Evolutionary conservation across 92 coral and sea anemone species (phyloP).

Genomic region (Paramuricea clavata): DNA sequence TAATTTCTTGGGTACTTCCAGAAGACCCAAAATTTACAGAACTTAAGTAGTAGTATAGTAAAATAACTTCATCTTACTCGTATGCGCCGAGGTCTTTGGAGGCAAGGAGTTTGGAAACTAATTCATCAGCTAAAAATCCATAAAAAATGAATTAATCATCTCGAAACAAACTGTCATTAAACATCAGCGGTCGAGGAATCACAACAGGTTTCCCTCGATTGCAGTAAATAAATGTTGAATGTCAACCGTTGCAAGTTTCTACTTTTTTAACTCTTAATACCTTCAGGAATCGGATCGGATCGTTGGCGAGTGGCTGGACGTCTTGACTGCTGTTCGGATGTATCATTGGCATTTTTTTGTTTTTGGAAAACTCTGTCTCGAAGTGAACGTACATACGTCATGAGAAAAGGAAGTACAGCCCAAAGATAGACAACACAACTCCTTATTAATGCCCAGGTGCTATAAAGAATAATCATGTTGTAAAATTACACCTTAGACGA

Average conservation of each 20-base stretch:
- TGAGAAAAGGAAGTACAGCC: neutral
- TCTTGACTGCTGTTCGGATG: neutral
- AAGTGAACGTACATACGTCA: neutral
- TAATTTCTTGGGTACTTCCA: too few relatives aligned
- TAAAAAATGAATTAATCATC: neutral
- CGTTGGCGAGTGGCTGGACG: conserved; percentile 25
- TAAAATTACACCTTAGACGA: neutral
- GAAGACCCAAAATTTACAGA: too few relatives aligned
- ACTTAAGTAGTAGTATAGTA: too few relatives aligned
- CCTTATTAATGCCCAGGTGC: neutral
- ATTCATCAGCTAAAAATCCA: conserved; percentile 23
- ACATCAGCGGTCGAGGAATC: neutral
- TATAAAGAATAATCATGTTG: neutral
- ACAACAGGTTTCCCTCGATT: neutral
- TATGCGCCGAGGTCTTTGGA: conserved; percentile 39
- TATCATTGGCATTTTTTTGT: neutral
- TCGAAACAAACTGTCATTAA: neutral
- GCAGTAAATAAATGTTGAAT: neutral
- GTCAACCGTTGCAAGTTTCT: too few relatives aligned
- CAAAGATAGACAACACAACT: neutral
- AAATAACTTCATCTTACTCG: conserved; percentile 41
- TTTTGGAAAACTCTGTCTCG: neutral
- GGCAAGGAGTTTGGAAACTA: conserved; percentile 24
- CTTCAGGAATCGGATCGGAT: conserved; percentile 32
- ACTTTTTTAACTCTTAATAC: neutral